Percentiles rank a stretch among this genome's conserved stretches.
Conservation (phyloP, 2,113 vertebrate genomes). For the Mus pahari region DNA sequence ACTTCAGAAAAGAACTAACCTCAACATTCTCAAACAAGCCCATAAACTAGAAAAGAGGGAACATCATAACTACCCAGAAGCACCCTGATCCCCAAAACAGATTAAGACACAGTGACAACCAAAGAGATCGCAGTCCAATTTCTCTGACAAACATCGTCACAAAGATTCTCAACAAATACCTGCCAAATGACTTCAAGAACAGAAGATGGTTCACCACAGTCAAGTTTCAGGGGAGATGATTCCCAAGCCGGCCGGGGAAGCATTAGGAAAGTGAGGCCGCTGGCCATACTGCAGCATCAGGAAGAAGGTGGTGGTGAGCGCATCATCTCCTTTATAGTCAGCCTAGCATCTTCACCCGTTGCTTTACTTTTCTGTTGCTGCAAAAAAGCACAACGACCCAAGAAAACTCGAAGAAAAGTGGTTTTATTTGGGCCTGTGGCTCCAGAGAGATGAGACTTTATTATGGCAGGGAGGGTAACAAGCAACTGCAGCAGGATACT, state of each 20-base stretch:
- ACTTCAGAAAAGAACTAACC: not conserved
- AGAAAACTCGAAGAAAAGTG: not conserved
- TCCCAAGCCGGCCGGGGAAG: not conserved
- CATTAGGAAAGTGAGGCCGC: not conserved
- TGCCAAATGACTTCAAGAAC: not conserved
- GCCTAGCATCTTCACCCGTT: not conserved
- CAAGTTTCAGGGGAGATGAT: not conserved
- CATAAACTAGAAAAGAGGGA: not conserved
- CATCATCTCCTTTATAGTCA: not conserved
- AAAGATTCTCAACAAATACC: not conserved
- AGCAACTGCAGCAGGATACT: not conserved
- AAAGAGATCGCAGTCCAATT: not conserved
- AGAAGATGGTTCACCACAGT: not conserved
- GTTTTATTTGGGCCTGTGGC: not conserved
- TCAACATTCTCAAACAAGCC: not conserved
- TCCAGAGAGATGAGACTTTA: not conserved
- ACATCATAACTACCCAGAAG: not conserved
- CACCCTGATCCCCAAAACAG: not conserved
- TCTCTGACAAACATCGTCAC: not conserved
- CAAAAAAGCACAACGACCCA: not conserved
- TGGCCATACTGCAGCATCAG: not conserved
- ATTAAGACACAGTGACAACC: not conserved
- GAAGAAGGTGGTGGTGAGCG: not conserved
- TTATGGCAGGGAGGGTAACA: not conserved
- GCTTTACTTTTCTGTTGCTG: not conserved